A percentile compares a stretch with the other conserved stretches of the same genome.
Conservation (phyloP, 2,113 vertebrate species). For the Dasypus novemcinctus region DNA sequence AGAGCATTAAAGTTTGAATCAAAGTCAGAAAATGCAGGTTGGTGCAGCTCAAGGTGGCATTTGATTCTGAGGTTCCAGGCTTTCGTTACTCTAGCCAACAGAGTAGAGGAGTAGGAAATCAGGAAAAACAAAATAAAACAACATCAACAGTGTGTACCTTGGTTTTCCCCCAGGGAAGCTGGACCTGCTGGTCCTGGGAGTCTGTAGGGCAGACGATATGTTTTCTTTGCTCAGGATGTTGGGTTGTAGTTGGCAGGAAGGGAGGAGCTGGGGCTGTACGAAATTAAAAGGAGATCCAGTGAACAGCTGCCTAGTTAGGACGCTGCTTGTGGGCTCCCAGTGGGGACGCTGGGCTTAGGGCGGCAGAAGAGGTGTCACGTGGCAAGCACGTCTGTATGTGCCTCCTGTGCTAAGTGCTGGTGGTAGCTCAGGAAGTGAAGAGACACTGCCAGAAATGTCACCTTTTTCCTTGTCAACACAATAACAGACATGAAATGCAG, state of each 20-base stretch:
- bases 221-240: not conserved
- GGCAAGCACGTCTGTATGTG: constrained; percentile 10
- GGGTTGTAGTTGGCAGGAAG: not conserved
- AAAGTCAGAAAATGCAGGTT: not conserved
- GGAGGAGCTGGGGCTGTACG: not conserved
- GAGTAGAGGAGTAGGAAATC: not conserved
- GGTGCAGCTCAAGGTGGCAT: not conserved
- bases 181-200: not conserved
- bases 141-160: not conserved
- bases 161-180: not conserved
- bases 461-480: constrained; percentile 59
- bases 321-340: not conserved
- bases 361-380: constrained; percentile 50
- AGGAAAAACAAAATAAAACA: not conserved
- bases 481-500: constrained; percentile 65
- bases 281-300: not conserved
- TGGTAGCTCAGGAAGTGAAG: constrained; percentile 39
- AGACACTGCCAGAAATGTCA: constrained; percentile 56
- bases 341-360: constrained; percentile 21
- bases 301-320: constrained; percentile 36
- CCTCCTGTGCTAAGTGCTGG: constrained; percentile 9
- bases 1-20: constrained; percentile 27
- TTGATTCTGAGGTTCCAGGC: not conserved
- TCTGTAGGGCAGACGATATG: not conserved
- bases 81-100: not conserved